These are phyloP conservation scores for Biston stratarius DNA, from an alignment of 2,888 invertebrate species.

Conservation along the genomic window DNA sequence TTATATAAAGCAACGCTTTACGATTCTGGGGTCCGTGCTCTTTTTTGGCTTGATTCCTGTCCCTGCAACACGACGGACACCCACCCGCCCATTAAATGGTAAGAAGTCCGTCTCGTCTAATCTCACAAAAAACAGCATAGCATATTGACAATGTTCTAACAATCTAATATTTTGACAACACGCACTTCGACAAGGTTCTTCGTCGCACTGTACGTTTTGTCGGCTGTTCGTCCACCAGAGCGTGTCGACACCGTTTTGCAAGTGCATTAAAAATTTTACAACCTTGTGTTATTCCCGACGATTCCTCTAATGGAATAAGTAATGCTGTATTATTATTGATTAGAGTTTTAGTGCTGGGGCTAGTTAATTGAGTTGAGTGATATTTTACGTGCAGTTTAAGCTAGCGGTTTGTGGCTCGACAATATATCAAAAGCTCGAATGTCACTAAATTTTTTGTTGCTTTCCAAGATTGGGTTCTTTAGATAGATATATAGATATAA, in stretches of 20 bases:
- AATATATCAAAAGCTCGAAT: background rate
- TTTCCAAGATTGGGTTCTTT: background rate
- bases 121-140: no score
- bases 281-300: constrained; percentile 33
- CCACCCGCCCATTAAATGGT: no score
- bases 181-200: constrained; percentile 15
- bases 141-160: background rate
- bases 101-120: no score
- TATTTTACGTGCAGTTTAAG: constrained; percentile 18
- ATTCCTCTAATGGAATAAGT: constrained; percentile 36
- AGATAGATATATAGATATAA: no score
- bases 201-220: background rate
- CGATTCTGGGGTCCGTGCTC: no score
- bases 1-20: no score
- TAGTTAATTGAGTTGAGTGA: constrained; percentile 21
- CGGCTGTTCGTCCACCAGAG: constrained; percentile 44
- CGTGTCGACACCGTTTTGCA: constrained; percentile 45
- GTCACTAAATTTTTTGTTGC: background rate
- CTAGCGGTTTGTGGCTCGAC: background rate
- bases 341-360: constrained; percentile 24
- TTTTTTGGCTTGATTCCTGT: no score
- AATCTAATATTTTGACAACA: constrained; percentile 16
- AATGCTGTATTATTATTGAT: constrained; percentile 27
- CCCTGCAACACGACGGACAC: no score
- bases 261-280: constrained; percentile 45